These are phyloP conservation scores for rat (Rattus norvegicus) DNA, from an alignment of 2,113 vertebrate species.

Conservation along the genomic window GRCr8 NC_086020.1:189067501-189068000, in stretches of 20 bases:
- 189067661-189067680: not conserved
- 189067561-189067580: not conserved
- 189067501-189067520: not conserved
- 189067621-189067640: not conserved
- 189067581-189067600: not conserved
- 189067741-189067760: not conserved
- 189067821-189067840: not conserved
- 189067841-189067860: not conserved
- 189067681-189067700: not conserved
- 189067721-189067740: too few relatives aligned
- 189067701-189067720: not conserved
- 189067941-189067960: not conserved
- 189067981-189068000: not conserved
- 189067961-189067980: not conserved
- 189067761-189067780: not conserved
- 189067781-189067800: not conserved
- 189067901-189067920: not conserved
- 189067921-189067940: not conserved
- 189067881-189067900: not conserved
- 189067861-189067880: not conserved
- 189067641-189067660: not conserved
- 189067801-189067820: not conserved
- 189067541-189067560: not conserved
- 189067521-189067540: not conserved
- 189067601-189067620: not conserved